A percentile compares a stretch with the other conserved stretches of the same genome.
These are phyloP conservation scores for Sabellastarte sp. DNA, from an alignment of 2,888 invertebrate genomes.

Conservation along the genomic window DNA sequence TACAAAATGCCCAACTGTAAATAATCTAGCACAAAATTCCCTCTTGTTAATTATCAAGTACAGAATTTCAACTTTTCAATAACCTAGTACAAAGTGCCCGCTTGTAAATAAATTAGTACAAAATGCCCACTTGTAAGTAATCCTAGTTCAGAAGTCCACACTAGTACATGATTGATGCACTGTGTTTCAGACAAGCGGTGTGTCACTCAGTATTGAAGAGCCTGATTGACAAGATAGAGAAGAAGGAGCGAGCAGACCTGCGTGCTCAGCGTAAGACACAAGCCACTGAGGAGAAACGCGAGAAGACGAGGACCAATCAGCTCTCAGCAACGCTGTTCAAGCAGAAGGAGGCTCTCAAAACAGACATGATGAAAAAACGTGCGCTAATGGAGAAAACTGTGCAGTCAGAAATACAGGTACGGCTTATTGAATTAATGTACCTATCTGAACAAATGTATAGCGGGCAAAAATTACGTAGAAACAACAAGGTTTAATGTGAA, in stretches of 20 bases:
- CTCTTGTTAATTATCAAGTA: no score
- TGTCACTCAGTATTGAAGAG: constrained; percentile 52
- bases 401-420: constrained; percentile 80
- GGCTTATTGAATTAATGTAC: constrained; percentile 5
- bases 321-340: constrained; percentile 77
- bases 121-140: no score
- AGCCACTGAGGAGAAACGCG: constrained; percentile 60
- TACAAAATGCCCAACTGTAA: no score
- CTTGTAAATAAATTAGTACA: no score
- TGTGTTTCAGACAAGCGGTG: constrained; percentile 40
- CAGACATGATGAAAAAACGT: constrained; percentile 88
- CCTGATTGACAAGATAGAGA: constrained; percentile 57
- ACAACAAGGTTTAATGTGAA: no score
- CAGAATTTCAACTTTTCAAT: no score
- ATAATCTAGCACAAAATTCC: no score
- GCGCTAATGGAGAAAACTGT: constrained; percentile 70
- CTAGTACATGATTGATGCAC: no score
- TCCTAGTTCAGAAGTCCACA: no score
- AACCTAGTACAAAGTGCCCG: no score
- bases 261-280: constrained; percentile 51
- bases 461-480: no score
- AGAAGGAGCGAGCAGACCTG: constrained; percentile 53
- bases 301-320: constrained; percentile 64
- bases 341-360: constrained; percentile 88
- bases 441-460: no score